phyloP scores from a whole-genome alignment of 2,113 vertebrate species.

The Camelus bactrianus region DNA sequence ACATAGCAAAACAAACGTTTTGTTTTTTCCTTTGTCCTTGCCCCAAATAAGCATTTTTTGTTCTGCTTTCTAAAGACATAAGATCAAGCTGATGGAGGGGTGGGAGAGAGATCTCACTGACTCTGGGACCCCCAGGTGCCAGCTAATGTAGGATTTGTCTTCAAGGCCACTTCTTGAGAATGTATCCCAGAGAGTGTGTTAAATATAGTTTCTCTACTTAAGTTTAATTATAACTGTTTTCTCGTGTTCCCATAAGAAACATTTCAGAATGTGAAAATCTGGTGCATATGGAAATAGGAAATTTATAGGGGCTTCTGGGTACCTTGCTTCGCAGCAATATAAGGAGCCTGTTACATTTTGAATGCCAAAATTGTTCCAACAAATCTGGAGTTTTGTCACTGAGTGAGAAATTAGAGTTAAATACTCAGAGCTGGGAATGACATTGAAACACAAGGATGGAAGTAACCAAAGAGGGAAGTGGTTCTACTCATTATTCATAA shows the following conservation, averaged over 20 bases:
- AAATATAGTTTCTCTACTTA: slow-evolving; percentile 82
- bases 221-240: slow-evolving; percentile 85
- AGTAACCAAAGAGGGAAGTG: slow-evolving; percentile 27
- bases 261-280: slow-evolving; percentile 85
- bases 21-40: neutral
- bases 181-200: slow-evolving; percentile 69
- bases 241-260: slow-evolving; percentile 82
- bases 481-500: neutral
- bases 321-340: slow-evolving; percentile 72
- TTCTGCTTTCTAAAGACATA: neutral
- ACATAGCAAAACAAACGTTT: slow-evolving; percentile 29
- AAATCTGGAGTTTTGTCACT: slow-evolving; percentile 79
- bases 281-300: slow-evolving; percentile 83
- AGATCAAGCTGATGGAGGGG: neutral
- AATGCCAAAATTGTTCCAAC: slow-evolving; percentile 76
- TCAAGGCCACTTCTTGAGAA: slow-evolving; percentile 56
- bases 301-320: slow-evolving; percentile 78
- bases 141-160: slow-evolving; percentile 23
- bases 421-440: slow-evolving; percentile 65
- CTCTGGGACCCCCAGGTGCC: neutral
- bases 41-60: neutral
- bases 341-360: slow-evolving; percentile 63
- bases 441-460: slow-evolving; percentile 44
- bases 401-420: slow-evolving; percentile 79
- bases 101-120: neutral